Conservation (phyloP, 2,888 invertebrate species). For the Callinectes sapidus region DNA sequence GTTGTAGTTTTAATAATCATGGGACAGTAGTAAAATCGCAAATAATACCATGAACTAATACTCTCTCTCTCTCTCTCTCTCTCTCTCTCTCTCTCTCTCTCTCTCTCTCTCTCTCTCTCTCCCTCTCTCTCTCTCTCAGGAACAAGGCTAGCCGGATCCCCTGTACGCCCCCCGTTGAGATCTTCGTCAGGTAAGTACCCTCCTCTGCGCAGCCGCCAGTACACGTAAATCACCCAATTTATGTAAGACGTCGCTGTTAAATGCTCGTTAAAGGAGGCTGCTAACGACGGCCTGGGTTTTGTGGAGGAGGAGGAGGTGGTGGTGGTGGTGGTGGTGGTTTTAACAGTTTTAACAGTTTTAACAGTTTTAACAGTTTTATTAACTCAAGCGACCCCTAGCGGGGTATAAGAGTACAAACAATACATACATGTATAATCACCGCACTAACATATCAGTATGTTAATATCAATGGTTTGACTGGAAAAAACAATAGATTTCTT, state of each 20-base stretch:
- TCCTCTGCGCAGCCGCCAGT: slow-evolving; percentile 3
- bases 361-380: no score
- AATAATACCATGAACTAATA: background rate
- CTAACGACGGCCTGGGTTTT: slow-evolving; percentile 37
- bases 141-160: background rate
- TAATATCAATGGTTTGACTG: no score
- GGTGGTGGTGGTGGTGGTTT: background rate
- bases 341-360: no score
- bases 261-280: slow-evolving; percentile 48
- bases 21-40: background rate
- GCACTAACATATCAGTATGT: no score
- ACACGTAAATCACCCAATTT: slow-evolving; percentile 48
- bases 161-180: background rate
- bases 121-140: background rate
- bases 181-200: slow-evolving; percentile 6
- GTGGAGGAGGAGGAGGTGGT: background rate
- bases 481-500: no score
- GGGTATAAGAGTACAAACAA: no score
- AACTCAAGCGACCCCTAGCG: no score
- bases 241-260: slow-evolving; percentile 46
- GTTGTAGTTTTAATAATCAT: background rate
- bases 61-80: background rate
- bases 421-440: no score
- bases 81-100: background rate
- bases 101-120: no score